Evolutionary conservation across 35 echinoderm and acorn worm genomes (phyloP).

Genomic region (Anneissia japonica): DNA sequence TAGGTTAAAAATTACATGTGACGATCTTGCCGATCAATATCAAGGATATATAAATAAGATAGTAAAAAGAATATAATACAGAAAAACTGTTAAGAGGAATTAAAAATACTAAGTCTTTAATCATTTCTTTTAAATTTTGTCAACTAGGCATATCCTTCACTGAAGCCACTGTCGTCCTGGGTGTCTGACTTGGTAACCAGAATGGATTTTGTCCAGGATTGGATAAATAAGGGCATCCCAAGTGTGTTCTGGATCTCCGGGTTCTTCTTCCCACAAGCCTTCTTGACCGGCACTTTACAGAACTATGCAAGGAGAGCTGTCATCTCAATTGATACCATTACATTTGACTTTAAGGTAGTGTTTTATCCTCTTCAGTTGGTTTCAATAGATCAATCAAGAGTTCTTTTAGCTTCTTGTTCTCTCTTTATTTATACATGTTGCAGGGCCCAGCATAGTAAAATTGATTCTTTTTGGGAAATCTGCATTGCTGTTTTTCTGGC

Average conservation of each 20-base stretch:
- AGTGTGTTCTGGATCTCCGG: slow-evolving; percentile 98
- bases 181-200: slow-evolving; percentile 75
- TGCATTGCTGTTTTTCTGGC: too few species aligned
- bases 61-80: background rate
- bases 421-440: too few species aligned
- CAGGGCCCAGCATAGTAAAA: too few species aligned
- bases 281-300: slow-evolving; percentile 94
- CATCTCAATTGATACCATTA: slow-evolving; percentile 94
- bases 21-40: too few species aligned
- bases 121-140: background rate
- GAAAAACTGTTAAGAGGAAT: background rate
- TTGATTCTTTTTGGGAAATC: too few species aligned
- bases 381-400: too few species aligned
- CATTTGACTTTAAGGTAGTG: slow-evolving; percentile 85
- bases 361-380: background rate
- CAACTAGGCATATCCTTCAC: slow-evolving; percentile 78
- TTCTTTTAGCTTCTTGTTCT: too few species aligned
- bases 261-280: slow-evolving; percentile 99
- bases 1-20: too few species aligned
- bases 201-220: slow-evolving; percentile 77
- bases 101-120: background rate
- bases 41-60: too few species aligned
- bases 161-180: slow-evolving; percentile 94
- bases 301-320: slow-evolving; percentile 85
- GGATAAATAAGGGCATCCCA: slow-evolving; percentile 86